phyloP scores from a whole-genome alignment of 2,797 vertebrate species.

The Hozukius guyotensis region DNA sequence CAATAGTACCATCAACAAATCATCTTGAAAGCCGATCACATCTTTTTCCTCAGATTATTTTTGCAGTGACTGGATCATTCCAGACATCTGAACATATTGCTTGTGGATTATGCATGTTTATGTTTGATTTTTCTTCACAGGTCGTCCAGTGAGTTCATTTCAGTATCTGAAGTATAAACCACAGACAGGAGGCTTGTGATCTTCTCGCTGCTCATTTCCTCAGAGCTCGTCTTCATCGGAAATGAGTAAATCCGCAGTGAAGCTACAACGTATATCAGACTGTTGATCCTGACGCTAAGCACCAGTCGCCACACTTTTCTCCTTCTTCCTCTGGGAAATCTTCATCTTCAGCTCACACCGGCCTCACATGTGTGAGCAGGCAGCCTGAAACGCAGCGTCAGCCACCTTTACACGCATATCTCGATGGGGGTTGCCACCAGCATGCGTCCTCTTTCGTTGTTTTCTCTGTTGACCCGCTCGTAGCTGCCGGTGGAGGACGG shows the following conservation, averaged over 20 bases:
- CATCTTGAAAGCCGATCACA: not conserved
- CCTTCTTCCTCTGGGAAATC: slow-evolving; percentile 13
- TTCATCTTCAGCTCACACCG: not conserved
- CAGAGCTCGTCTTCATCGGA: slow-evolving; percentile 64
- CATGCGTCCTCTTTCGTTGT: slow-evolving; percentile 75
- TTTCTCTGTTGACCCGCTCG: slow-evolving; percentile 78
- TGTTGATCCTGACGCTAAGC: not conserved
- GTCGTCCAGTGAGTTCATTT: slow-evolving; percentile 8
- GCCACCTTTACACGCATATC: slow-evolving; percentile 80
- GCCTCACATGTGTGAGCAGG: not conserved
- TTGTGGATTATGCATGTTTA: slow-evolving; percentile 16
- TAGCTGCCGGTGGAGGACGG: slow-evolving; percentile 79
- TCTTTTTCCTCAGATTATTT: not conserved
- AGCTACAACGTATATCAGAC: slow-evolving; percentile 20
- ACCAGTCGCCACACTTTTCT: not conserved
- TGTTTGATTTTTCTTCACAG: slow-evolving; percentile 10
- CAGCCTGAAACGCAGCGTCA: not conserved
- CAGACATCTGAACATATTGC: slow-evolving; percentile 24
- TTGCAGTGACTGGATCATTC: slow-evolving; percentile 23
- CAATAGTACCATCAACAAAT: slow-evolving; percentile 36
- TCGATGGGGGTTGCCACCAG: slow-evolving; percentile 83
- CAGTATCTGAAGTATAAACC: slow-evolving; percentile 23
- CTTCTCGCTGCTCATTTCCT: slow-evolving; percentile 56
- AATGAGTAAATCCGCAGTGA: slow-evolving; percentile 38
- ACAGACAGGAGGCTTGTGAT: slow-evolving; percentile 12